Evolutionary conservation across 2,797 vertebrate species (phyloP).

Genomic region (Alca torda): DNA sequence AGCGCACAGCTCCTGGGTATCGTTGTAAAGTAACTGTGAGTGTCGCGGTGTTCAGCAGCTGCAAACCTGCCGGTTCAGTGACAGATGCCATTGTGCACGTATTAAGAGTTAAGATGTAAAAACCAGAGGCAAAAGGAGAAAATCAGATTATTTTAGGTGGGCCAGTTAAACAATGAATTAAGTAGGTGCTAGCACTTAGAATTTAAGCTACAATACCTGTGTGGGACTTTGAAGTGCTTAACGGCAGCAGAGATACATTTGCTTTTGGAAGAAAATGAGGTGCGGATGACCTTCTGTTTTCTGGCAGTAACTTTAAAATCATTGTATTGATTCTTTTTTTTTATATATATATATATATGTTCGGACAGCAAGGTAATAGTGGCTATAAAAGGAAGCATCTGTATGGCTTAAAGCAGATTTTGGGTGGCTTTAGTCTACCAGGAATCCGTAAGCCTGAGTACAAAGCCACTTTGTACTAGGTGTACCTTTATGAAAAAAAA

Average conservation of each 20-base stretch:
- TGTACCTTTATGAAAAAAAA: not conserved
- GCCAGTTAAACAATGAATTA: not conserved
- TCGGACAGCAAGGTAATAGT: not conserved
- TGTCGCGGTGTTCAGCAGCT: accelerated
- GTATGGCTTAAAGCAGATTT: not conserved
- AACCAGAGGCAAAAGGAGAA: not conserved
- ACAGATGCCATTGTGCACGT: accelerated
- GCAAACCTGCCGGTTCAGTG: not conserved
- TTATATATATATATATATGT: too few relatives aligned
- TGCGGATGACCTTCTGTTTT: not conserved
- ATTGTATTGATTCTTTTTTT: not conserved
- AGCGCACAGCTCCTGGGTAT: accelerated
- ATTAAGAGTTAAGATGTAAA: not conserved
- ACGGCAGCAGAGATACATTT: accelerated
- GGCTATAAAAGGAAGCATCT: not conserved
- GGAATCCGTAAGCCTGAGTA: not conserved
- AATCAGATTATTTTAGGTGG: not conserved
- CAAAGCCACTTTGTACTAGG: not conserved
- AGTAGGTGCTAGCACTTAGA: not conserved
- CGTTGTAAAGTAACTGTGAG: accelerated
- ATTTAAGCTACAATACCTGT: not conserved
- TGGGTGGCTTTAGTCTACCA: not conserved
- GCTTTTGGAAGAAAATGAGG: not conserved
- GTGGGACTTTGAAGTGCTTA: not conserved
- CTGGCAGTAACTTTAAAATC: not conserved